Conservation (phyloP, 2,797 vertebrate genomes). For the Poecile montanus region DNA sequence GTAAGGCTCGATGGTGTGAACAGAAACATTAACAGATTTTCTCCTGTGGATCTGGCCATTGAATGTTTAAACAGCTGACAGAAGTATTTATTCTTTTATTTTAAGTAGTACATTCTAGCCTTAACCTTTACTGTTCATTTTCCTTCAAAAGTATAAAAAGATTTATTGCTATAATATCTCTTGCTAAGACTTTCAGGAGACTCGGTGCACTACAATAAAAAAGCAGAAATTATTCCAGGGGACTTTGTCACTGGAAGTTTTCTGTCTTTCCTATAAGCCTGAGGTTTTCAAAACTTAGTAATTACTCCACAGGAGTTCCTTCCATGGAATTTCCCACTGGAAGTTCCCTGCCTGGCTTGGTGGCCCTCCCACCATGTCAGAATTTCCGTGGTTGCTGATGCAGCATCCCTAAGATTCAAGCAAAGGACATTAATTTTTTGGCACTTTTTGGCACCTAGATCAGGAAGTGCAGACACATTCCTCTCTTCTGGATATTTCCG, state of each 20-base stretch:
- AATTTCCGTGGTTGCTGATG: background rate
- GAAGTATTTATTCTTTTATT: slow-evolving; percentile 22
- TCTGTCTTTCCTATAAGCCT: background rate
- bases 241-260: background rate
- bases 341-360: background rate
- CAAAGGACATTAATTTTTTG: background rate
- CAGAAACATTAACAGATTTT: background rate
- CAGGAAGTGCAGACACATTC: background rate
- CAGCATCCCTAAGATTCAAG: background rate
- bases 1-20: background rate
- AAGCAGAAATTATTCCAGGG: background rate
- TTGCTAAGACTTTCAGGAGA: background rate
- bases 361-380: background rate
- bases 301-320: background rate
- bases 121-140: slow-evolving; percentile 44
- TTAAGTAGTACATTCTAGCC: background rate
- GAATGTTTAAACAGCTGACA: slow-evolving; percentile 48
- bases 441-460: background rate
- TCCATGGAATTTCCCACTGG: background rate
- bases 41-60: background rate
- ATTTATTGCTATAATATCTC: background rate
- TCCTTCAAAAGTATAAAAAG: background rate
- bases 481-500: background rate
- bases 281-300: background rate
- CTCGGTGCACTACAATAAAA: background rate